These are phyloP conservation scores for Mormyrops attenuatus DNA, from an alignment of 2,797 vertebrate species.

Conservation along the genomic window DNA sequence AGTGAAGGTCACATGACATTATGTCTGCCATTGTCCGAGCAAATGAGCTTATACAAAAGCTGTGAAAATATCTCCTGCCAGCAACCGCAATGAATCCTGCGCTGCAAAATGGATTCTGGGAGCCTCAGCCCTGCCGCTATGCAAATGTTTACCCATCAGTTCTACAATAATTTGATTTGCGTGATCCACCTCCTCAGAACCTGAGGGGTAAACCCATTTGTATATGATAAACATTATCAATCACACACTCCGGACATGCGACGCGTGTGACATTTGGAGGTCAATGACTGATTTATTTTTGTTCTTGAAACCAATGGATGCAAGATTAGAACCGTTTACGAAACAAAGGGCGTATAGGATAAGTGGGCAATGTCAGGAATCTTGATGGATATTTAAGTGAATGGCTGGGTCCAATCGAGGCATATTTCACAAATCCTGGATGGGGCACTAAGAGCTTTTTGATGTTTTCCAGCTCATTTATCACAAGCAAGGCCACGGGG, in stretches of 20 bases:
- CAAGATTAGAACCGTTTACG: not conserved
- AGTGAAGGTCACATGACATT: constrained; percentile 5
- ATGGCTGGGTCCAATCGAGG: not conserved
- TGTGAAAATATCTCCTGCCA: not conserved
- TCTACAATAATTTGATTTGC: constrained; percentile 14
- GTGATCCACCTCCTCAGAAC: not conserved
- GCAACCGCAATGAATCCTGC: not conserved
- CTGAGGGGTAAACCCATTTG: not conserved
- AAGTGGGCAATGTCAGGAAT: not conserved
- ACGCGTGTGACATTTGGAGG: not conserved
- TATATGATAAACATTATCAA: constrained; percentile 7
- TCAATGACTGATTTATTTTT: constrained; percentile 2
- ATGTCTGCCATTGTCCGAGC: not conserved
- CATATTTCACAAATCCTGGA: not conserved
- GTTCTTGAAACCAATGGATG: not conserved
- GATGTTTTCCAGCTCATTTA: not conserved
- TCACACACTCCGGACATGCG: not conserved
- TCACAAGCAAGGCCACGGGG: not conserved
- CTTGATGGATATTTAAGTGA: not conserved
- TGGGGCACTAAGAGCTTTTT: not conserved
- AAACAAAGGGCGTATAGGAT: not conserved
- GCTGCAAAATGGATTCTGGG: constrained; percentile 6
- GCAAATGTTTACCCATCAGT: constrained; percentile 18
- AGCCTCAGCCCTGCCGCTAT: not conserved
- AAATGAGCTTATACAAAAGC: not conserved